Base-by-base conservation (phyloP, 2,888 invertebrate genomes). In the Drosophila suboccidentalis region DNA sequence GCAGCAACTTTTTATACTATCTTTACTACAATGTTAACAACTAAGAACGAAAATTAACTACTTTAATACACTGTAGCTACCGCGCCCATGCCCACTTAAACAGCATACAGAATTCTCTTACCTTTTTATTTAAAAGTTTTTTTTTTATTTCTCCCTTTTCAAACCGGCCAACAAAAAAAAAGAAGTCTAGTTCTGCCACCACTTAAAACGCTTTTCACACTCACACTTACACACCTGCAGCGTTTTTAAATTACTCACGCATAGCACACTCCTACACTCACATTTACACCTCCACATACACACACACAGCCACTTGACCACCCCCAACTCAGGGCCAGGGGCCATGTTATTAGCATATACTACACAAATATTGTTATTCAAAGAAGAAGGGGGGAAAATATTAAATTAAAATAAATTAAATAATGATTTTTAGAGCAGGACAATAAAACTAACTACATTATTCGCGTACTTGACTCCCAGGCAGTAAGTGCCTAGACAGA, bases 341-440 rank as follows among this genome's bases (percentile, higher is more conserved):
- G 59, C 53, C 66, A 76, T 63, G 59, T 75, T 84, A 85, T 79
- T 75, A 84, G 68, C 79, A 79, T 89, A 84, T 57, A 79, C 57
- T 63, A 71, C 60, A 72, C 64, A 69, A 81, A 71, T 82, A 81
- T 89, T 75, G 75, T 78, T 66, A 62, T 75, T 41, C 43, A 59
- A 11, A 50, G 22, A 36, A 17, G 11, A 4, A 51, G 19, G n/a
- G 46, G 29, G 13, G 5, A 38, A 46, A 19, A 41, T 38, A 62
- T n/a, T 34, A 51, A 50, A 74, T 62, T 67, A 66, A 88, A 78
- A n/a, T n/a, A n/a, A n/a, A n/a, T n/a, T n/a, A n/a, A 68, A 57
- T 73, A 87, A 83, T 80, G 59, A 83, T 83, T 84, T 75, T 70
- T 68, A 73, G 78, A 86, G 75, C 75, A 80, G 75, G 60, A 75